phyloP scores from a whole-genome alignment of 2,113 vertebrate species.

The Apteryx owenii region DNA sequence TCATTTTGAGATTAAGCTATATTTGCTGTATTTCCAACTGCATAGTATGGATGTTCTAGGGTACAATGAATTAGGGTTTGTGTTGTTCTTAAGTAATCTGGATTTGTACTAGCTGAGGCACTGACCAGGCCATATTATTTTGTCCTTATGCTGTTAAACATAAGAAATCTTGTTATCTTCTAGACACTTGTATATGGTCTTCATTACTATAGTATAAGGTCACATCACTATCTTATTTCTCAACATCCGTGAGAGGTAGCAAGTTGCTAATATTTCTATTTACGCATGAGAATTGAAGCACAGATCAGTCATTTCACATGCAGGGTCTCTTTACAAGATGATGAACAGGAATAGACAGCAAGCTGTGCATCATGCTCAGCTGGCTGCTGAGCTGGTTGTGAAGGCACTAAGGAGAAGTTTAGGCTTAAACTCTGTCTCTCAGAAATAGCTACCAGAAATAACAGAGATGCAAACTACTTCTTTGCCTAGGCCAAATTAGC shows the following conservation, averaged over 20 bases:
- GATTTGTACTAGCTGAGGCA: neutral
- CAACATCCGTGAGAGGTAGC: neutral
- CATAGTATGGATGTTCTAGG: neutral
- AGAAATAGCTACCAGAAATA: neutral
- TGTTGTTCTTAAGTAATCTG: neutral
- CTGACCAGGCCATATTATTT: neutral
- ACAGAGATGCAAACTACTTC: neutral
- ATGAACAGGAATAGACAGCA: neutral
- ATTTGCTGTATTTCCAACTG: neutral
- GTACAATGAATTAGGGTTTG: neutral
- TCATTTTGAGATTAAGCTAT: neutral
- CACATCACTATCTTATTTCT: neutral
- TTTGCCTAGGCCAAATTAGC: neutral
- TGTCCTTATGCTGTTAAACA: neutral
- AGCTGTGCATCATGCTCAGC: neutral
- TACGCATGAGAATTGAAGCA: neutral
- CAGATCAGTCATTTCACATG: neutral
- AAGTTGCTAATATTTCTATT: neutral
- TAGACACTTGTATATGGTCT: neutral
- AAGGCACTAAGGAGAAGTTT: neutral
- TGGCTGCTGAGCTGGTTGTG: neutral
- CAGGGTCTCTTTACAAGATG: neutral
- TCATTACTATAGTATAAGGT: neutral
- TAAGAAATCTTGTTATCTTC: neutral
- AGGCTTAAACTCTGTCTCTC: neutral